These are phyloP conservation scores for Mormoops blainvillei DNA, from an alignment of 2,113 vertebrate genomes.

Conservation along the genomic window DNA sequence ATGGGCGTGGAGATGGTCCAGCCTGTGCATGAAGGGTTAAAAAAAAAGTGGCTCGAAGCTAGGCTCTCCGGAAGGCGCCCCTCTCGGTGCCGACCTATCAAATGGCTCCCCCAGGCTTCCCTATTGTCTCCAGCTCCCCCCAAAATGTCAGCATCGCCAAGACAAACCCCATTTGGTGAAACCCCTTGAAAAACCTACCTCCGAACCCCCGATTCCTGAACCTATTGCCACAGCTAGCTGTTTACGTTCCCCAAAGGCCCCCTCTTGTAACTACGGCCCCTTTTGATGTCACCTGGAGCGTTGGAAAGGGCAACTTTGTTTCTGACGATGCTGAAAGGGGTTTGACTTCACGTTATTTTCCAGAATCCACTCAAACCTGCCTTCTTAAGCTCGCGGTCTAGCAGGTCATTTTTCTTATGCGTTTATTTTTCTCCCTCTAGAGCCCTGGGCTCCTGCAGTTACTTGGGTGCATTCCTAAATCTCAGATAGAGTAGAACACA, in stretches of 20 bases:
- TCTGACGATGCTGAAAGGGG: neutral
- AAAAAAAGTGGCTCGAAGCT: neutral
- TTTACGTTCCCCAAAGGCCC: neutral
- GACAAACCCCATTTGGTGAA: neutral
- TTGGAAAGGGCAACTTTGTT: neutral
- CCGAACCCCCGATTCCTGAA: neutral
- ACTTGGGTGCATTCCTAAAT: neutral
- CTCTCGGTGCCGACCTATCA: neutral
- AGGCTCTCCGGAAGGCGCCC: constrained; percentile 46
- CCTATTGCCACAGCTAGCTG: neutral
- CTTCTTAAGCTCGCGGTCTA: neutral
- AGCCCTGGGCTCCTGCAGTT: neutral
- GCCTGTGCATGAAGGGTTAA: constrained; percentile 55
- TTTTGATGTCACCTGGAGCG: constrained; percentile 7
- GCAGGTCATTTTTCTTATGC: neutral
- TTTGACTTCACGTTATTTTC: neutral
- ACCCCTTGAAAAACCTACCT: neutral
- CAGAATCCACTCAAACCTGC: neutral
- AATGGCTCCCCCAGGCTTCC: neutral
- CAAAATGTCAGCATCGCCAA: neutral
- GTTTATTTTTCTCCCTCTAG: constrained; percentile 31
- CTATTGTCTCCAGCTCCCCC: constrained; percentile 27
- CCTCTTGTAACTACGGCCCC: neutral
- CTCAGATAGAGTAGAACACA: neutral
- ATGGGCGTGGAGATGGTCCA: neutral